phyloP scores from a whole-genome alignment of 2,888 invertebrate species.

The Eupsilia transversa region DNA sequence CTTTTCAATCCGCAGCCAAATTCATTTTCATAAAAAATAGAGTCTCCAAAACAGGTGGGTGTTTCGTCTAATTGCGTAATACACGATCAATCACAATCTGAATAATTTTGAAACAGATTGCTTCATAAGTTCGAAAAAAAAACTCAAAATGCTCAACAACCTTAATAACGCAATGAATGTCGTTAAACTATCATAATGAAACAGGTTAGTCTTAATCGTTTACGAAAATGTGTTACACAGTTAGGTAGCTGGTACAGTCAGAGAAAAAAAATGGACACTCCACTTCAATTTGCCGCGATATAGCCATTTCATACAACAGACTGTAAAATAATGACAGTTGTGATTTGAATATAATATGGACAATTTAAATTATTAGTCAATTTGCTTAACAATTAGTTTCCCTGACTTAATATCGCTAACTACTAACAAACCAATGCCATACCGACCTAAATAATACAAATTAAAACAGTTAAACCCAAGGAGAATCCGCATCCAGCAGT shows the following conservation, averaged over 20 bases:
- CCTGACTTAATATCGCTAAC: neutral
- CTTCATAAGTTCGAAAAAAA: no score
- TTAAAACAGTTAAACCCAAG: slow-evolving; percentile 32
- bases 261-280: neutral
- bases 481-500: slow-evolving; percentile 44
- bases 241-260: no score
- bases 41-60: neutral
- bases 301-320: neutral
- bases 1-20: neutral
- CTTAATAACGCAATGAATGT: no score
- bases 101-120: no score
- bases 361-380: neutral
- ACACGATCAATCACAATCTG: no score
- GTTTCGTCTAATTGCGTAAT: no score
- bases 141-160: no score
- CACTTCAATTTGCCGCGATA: neutral
- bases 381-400: neutral
- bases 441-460: slow-evolving; percentile 23
- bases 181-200: no score
- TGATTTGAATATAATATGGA: neutral
- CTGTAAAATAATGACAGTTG: neutral
- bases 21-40: neutral
- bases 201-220: no score
- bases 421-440: slow-evolving; percentile 8
- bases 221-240: no score